Conservation (phyloP, 2,113 vertebrate species). For the Parus major region DNA sequence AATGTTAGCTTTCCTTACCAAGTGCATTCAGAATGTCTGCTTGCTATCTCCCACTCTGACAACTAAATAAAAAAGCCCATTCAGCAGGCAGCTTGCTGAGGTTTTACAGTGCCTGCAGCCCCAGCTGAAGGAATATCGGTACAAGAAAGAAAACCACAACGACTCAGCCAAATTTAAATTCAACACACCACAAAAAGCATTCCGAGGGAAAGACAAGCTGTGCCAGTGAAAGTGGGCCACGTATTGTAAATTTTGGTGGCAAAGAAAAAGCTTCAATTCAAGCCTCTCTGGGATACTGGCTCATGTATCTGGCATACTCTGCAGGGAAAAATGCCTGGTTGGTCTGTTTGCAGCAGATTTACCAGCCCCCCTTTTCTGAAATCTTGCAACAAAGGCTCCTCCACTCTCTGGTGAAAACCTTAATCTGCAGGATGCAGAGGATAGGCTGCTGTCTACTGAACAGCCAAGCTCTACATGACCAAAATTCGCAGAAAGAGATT, state of each 20-base stretch:
- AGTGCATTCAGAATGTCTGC: neutral
- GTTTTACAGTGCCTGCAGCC: neutral
- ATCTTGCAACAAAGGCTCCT: conserved; percentile 30
- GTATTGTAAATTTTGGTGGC: conserved; percentile 29
- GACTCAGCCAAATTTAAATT: conserved; percentile 7
- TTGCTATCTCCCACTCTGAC: neutral
- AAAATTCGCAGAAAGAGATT: neutral
- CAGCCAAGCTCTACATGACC: neutral
- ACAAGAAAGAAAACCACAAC: neutral
- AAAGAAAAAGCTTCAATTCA: conserved; percentile 1
- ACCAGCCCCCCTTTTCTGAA: neutral
- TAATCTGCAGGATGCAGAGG: conserved; percentile 26
- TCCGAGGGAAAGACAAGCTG: neutral
- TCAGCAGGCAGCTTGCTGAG: neutral
- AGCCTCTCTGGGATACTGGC: conserved; percentile 9
- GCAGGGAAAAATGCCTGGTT: neutral
- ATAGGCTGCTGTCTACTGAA: neutral
- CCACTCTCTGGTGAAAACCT: neutral
- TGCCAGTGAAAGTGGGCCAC: conserved; percentile 15
- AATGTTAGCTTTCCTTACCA: conserved; percentile 27
- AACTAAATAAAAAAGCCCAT: neutral
- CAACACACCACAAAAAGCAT: neutral
- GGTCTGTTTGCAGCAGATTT: conserved; percentile 25
- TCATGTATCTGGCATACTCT: neutral
- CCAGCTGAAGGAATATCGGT: neutral